Conservation (phyloP, 2,113 vertebrate genomes). For the Enhydra lutris region DNA sequence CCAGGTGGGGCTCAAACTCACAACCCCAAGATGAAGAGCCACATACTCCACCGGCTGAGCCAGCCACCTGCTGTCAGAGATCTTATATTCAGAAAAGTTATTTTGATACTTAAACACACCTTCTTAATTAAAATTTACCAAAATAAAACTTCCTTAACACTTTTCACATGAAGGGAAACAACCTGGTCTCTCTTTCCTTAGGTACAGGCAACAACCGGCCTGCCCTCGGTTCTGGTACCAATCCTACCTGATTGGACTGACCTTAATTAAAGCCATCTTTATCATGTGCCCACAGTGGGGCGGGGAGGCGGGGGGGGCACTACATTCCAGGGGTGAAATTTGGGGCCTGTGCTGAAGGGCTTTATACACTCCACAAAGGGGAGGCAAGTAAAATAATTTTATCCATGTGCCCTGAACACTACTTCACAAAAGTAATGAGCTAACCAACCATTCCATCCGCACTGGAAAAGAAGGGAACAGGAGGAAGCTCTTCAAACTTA, state of each 20-base stretch:
- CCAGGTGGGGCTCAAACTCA: background rate
- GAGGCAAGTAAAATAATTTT: background rate
- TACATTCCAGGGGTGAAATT: background rate
- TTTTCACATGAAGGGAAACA: background rate
- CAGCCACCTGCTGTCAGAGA: background rate
- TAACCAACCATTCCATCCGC: background rate
- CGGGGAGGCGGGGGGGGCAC: too few species aligned
- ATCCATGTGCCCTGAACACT: background rate
- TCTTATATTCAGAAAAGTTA: background rate
- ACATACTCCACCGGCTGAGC: background rate
- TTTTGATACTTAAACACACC: background rate
- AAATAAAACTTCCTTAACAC: background rate
- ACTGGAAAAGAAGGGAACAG: background rate
- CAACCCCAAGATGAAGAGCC: background rate
- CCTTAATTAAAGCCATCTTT: background rate
- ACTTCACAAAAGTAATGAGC: background rate
- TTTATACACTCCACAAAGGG: background rate
- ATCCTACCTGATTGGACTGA: background rate
- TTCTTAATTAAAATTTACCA: conserved; percentile 5
- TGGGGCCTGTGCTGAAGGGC: background rate
- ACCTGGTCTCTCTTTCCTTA: background rate
- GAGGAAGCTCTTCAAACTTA: background rate
- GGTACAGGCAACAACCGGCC: background rate
- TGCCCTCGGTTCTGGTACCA: background rate
- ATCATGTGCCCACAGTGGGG: background rate